Evolutionary conservation across 1,140 invertebrate genomes (phyloP).

Genomic region (Neotoxoptera formosana): DNA sequence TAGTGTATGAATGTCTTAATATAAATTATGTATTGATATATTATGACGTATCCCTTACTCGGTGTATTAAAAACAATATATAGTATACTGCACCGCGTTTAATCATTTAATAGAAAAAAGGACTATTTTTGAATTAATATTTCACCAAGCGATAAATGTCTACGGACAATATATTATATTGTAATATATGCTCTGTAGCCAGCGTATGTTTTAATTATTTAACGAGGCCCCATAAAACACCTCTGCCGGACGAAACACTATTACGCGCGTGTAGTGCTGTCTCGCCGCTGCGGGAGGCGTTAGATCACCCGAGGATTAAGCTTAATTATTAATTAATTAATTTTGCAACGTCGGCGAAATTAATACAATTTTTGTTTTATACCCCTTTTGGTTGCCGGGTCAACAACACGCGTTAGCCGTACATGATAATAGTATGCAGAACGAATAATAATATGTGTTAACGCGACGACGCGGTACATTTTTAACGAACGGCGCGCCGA

Average conservation of each 20-base stretch:
- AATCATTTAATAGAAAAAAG: background rate
- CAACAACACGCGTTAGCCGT: background rate
- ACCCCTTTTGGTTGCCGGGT: background rate
- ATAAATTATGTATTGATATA: too few species aligned
- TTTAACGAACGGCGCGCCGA: background rate
- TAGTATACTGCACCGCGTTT: background rate
- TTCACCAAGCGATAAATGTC: background rate
- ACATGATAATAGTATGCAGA: background rate
- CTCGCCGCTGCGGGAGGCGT: background rate
- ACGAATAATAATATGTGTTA: too few species aligned
- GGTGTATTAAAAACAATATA: background rate
- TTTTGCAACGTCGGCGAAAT: background rate
- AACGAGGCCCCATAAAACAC: background rate
- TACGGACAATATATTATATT: background rate
- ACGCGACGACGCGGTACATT: background rate
- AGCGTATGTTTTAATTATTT: background rate
- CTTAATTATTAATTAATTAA: constrained; percentile 23
- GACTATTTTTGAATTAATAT: background rate
- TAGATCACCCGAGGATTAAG: background rate
- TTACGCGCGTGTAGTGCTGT: background rate
- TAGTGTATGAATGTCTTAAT: background rate
- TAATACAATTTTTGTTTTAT: constrained; percentile 15
- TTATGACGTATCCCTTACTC: background rate
- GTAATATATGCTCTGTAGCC: too few species aligned
- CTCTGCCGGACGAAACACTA: background rate